Conservation (phyloP, 2,113 vertebrate species). For the Pseudopipra pipra region DNA sequence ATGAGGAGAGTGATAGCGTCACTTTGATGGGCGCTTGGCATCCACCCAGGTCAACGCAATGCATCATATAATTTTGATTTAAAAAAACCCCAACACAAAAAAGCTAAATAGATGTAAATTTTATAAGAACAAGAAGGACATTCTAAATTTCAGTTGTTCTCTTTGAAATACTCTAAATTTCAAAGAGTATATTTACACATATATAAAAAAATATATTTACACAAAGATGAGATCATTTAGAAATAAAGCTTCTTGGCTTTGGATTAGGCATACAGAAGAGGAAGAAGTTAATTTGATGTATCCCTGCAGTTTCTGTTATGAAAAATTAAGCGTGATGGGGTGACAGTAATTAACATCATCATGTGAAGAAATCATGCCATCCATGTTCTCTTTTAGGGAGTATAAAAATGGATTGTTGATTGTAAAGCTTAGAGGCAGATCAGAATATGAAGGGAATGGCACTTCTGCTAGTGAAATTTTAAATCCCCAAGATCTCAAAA, state of each 20-base stretch:
- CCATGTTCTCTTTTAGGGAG: background rate
- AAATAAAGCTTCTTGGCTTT: background rate
- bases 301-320: background rate
- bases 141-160: background rate
- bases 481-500: slow-evolving; percentile 53
- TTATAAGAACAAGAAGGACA: background rate
- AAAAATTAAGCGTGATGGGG: background rate
- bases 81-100: background rate
- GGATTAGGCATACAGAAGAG: background rate
- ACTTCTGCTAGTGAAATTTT: slow-evolving; percentile 8
- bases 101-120: background rate
- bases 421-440: background rate
- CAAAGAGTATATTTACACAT: background rate
- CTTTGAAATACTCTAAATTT: background rate
- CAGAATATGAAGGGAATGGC: background rate
- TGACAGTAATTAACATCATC: slow-evolving; percentile 15
- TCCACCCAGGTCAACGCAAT: background rate
- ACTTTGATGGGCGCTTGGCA: background rate
- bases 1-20: background rate
- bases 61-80: background rate
- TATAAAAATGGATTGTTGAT: background rate
- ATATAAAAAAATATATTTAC: background rate
- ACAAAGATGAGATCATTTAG: background rate
- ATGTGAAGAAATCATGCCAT: background rate
- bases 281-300: background rate